Evolutionary conservation across 2,888 invertebrate species (phyloP).

Genomic region (Gnatocerus cornutus): DNA sequence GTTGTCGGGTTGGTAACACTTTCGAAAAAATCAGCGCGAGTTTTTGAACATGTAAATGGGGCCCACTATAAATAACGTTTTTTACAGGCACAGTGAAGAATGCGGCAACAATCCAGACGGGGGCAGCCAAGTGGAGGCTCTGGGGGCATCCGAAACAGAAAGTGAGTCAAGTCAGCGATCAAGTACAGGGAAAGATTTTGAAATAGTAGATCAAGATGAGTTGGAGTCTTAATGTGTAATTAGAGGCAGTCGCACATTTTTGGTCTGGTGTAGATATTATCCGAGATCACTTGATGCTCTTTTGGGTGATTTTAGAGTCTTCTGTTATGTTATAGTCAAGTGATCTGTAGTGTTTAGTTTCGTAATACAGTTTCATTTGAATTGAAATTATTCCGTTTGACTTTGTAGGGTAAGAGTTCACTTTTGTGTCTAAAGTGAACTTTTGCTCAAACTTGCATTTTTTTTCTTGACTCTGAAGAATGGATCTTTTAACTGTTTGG

Average conservation of each 20-base stretch:
- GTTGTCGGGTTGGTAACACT: too few species aligned
- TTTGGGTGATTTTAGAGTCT: conserved; percentile 24
- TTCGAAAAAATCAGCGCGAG: too few species aligned
- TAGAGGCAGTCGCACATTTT: conserved; percentile 31
- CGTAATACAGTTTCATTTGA: conserved; percentile 2
- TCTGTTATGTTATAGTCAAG: conserved; percentile 8
- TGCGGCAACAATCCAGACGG: conserved; percentile 10
- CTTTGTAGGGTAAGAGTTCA: neutral
- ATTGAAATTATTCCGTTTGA: neutral
- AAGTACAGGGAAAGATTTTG: conserved; percentile 90
- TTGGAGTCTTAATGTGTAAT: conserved; percentile 69
- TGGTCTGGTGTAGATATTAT: conserved; percentile 30
- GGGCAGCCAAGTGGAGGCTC: conserved; percentile 35
- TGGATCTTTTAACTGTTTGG: conserved; percentile 37
- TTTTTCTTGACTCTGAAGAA: conserved; percentile 17
- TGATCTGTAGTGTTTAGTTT: conserved; percentile 10
- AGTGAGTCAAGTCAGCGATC: conserved; percentile 87
- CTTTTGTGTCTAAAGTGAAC: neutral
- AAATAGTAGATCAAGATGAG: conserved; percentile 86
- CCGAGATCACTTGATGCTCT: conserved; percentile 5
- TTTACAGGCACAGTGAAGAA: conserved; percentile 18
- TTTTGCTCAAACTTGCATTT: conserved; percentile 26
- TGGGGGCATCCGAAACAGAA: conserved; percentile 81
- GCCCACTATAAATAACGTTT: neutral
- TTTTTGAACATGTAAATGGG: too few species aligned